Evolutionary conservation across 2,797 vertebrate genomes (phyloP), one percentile per base, ranked within the genome.

Genomic region (Schizopygopsis pylzovi): DNA sequence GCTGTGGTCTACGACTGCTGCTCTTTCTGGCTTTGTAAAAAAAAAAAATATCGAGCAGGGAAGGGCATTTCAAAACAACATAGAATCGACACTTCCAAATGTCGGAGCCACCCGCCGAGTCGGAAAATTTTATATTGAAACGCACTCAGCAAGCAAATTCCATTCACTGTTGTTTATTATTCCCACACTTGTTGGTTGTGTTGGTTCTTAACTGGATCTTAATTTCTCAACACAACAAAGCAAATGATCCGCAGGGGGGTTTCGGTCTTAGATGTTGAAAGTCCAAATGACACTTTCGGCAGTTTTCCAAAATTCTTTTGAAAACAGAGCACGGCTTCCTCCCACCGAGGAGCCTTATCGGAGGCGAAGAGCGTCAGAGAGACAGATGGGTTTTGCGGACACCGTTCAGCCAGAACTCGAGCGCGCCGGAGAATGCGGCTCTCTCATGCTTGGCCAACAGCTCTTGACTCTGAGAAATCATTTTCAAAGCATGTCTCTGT

Each of bases 1-100:
- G 91, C 94, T 93, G 94, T 94, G 92, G 93, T 94, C 94, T 93
- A 93, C 92, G 91, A 92, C 92, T 78, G 92, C 91, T 90, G 93
- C 94, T 95, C 93, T 92, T 87, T 80, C 89, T 93, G 91, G 91
- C 93, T 96, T 95, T 96, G 94, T 95, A 93, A 92, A 71, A 49
- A 41, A 59, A 59, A 54, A 52, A 90, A 94, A 75, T 22, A 45
- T 72, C 54, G 54, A 82, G 82, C 86, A 87, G 87, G 88, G 91
- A 91, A 92, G 92, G 83, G 84, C 85, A 87, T 94, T 94, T 94
- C 89, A 92, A 94, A 94, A 95, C 93, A 95, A 95, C 95, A 93
- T 92, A 91, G 92, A 94, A 94, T 94, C 92, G 92, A 90, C 89
- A 87, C 94, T 90, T 82, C 83, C 86, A 92, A 92, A 92, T 90